Evolutionary conservation across 2,888 invertebrate genomes (phyloP).

Genomic region (Archaeoteleia sp.): DNA sequence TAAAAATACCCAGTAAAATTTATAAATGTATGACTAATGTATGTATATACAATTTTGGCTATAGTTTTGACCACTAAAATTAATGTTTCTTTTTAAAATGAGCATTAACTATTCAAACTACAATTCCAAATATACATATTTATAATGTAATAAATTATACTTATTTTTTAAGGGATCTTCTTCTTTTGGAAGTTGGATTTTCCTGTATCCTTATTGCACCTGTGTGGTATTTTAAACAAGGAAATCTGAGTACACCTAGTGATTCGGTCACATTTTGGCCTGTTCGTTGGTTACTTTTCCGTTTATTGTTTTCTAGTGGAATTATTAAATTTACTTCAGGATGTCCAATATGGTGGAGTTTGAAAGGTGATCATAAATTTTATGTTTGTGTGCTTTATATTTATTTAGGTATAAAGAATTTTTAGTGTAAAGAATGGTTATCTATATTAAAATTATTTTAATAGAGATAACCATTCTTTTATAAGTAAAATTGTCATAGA

Average conservation of each 20-base stretch:
- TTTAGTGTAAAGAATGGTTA: constrained; percentile 20
- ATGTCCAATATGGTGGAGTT: constrained; percentile 86
- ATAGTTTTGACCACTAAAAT: no score
- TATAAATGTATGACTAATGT: no score
- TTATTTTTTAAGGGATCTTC: constrained; percentile 86
- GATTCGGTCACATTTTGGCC: constrained; percentile 81
- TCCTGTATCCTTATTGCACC: constrained; percentile 83
- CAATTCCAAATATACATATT: neutral
- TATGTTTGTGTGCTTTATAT: no score
- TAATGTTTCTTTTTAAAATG: neutral
- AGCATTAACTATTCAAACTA: neutral
- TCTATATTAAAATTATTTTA: constrained; percentile 8
- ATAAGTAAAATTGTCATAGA: no score
- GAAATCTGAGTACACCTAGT: constrained; percentile 74
- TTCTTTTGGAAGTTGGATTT: constrained; percentile 85
- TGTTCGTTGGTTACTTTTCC: constrained; percentile 83
- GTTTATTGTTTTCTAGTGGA: constrained; percentile 83
- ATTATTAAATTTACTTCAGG: constrained; percentile 83
- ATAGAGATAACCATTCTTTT: no score
- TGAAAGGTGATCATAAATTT: constrained; percentile 84
- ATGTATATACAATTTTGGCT: no score
- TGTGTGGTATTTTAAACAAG: constrained; percentile 73
- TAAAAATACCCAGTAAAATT: no score
- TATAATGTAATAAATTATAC: constrained; percentile 38
- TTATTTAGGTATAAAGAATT: constrained; percentile 3